A percentile compares a stretch with the other conserved stretches of the same genome.
phyloP scores from a whole-genome alignment of 2,797 vertebrate species.

The Botia almorhae region DNA sequence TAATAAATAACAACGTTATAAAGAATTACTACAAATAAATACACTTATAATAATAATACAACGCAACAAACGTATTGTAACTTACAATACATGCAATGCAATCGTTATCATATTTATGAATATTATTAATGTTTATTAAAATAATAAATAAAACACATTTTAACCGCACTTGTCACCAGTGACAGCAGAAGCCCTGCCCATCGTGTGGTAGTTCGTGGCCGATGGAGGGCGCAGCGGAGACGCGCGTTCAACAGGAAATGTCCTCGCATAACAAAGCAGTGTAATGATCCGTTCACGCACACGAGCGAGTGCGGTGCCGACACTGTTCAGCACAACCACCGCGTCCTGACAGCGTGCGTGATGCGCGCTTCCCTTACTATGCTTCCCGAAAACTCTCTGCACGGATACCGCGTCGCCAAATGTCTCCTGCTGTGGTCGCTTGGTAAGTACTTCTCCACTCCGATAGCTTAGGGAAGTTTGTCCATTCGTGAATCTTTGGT shows the following conservation, averaged over 20 bases:
- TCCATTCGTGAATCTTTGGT: background rate
- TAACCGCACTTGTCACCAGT: background rate
- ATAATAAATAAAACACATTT: background rate
- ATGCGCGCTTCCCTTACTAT: constrained; percentile 66
- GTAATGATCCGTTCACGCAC: constrained; percentile 9
- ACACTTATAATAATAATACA: too few species aligned
- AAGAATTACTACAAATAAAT: too few species aligned
- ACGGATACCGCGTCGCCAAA: constrained; percentile 66
- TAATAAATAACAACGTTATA: too few species aligned
- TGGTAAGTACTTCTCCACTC: constrained; percentile 74
- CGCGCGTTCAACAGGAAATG: constrained; percentile 60
- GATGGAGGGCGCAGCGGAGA: constrained; percentile 74
- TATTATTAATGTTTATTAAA: too few species aligned
- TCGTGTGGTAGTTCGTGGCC: constrained; percentile 40
- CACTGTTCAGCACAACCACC: constrained; percentile 24
- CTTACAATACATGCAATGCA: too few species aligned
- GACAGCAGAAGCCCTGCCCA: background rate
- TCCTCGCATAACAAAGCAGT: constrained; percentile 43
- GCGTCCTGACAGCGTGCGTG: constrained; percentile 43
- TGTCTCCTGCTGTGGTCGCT: constrained; percentile 69
- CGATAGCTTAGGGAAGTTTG: constrained; percentile 33
- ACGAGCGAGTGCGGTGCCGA: constrained; percentile 35
- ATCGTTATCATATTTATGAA: background rate
- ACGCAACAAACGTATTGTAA: too few species aligned
- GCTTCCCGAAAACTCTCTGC: constrained; percentile 61